phyloP scores from a whole-genome alignment of 2,113 vertebrate genomes.

The Zapornia atra region DNA sequence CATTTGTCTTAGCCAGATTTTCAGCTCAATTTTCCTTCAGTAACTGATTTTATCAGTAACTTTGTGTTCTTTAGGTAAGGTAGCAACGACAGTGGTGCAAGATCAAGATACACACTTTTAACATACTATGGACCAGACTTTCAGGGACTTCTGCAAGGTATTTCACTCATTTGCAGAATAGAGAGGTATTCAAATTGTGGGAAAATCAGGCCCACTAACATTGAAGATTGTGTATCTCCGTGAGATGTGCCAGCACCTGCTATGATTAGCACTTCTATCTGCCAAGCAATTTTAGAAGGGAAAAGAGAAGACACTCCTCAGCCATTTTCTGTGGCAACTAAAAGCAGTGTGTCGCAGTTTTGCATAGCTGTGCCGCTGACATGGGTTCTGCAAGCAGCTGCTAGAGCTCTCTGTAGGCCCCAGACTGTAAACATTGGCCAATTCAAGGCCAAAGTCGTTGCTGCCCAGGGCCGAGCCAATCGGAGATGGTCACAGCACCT shows the following conservation, averaged over 20 bases:
- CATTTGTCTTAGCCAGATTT: not conserved
- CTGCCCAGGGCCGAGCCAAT: no score
- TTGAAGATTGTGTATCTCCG: not conserved
- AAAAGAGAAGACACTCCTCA: not conserved
- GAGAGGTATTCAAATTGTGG: not conserved
- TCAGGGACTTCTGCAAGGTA: not conserved
- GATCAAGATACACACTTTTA: not conserved
- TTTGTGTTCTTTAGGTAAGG: not conserved
- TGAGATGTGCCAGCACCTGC: not conserved
- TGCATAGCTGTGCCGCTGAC: no score
- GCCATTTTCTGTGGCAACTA: not conserved
- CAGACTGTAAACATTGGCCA: no score
- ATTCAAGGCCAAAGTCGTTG: no score
- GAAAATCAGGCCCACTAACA: not conserved
- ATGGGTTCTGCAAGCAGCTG: no score
- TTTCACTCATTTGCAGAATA: not conserved
- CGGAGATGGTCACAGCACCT: no score
- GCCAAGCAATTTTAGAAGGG: not conserved
- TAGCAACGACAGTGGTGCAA: not conserved
- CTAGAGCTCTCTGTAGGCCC: no score
- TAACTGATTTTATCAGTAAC: not conserved
- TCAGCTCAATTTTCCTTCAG: not conserved
- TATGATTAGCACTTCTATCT: not conserved
- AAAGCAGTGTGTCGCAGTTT: not conserved
- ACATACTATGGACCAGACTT: not conserved